Base-by-base conservation (phyloP, 2,113 vertebrate species). In the Phalacrocorax pelagicus region DNA sequence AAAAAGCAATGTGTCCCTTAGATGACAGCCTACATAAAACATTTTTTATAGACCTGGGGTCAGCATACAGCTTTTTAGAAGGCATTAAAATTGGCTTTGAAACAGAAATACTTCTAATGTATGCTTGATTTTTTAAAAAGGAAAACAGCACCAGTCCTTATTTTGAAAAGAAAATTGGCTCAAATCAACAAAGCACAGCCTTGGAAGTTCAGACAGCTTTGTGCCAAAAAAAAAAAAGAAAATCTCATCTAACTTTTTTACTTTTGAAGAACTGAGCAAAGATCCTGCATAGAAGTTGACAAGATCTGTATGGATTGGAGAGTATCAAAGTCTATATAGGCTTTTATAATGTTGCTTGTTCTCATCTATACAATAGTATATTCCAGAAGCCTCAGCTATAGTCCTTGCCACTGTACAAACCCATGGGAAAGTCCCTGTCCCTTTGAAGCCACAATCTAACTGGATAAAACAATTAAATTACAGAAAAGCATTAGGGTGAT, bases 1-100 rank as follows among this genome's bases (percentile, higher is more conserved):
- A 90, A 95, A 95, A 98, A 93, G 74, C 62, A 84, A 96, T 55
- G 66, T 88, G 95, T 97, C 94, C 96, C 74, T 95, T 74, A 96
- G 95, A 97, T 62, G 90, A 73, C n/a, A 16, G 57, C 77, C 92
- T 92, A 74, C 85, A 97, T 97, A 97, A 98, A 97, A 90, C 88
- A 97, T 61, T 96, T 96, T 96, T 92, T 90, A 92, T 85, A 91
- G 87, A 97, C 86, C 77, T 89, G 42, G 86, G 89, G 92, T 97
- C 96, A 98, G 72, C 87, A 81, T 44, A 62, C 29, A 92, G 79
- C 86, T 93, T 92, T 96, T 91, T 55, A 94, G 77, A 96, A 92
- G 58, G 63, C 49, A 59, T 88, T 96, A 87, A 96, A 88, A 97
- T 97, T 96, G 81, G 69, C 73, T 88, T 95, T 84, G 79, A 84